Base-by-base conservation (phyloP, 2,113 vertebrate species). In the Rhombomys opimus region DNA sequence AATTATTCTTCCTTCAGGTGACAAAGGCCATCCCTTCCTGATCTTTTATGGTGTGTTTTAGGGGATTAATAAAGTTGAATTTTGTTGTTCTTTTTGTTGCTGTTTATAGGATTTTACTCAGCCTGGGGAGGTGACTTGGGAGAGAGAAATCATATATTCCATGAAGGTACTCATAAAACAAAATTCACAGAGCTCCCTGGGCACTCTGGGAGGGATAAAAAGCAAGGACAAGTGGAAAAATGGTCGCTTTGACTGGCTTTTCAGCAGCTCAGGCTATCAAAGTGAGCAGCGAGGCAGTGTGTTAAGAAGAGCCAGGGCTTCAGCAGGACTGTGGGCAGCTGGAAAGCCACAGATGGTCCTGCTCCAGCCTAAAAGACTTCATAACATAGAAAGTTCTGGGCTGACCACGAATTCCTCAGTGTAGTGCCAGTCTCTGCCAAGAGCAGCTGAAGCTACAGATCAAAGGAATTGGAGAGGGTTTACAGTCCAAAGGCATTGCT, bases 391-490 rank as follows among this genome's bases (percentile, higher is more conserved):
- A 73, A n/a, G 50, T 89, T 93, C 95, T 95, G 94, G 75, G 87
- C 7, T 76, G 22, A 63, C 57, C 70, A 76, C 89, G 87, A 94
- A 95, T 97, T 88, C 87, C 67, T 95, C 75, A 87, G 73, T 22
- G 17, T 27, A 1, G 35, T 75, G 82, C 89, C 78, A 89, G 30
- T 25, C 94, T 93, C 91, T 96, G 35, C 54, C 90, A 95, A 87
- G 85, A 97, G 75, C 94, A 94, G 75, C 77, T 76, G 20, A 88
- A 90, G 87, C 88, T 96, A 89, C 68, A 93, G 95, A 96, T 95
- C 87, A 96, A 97, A 97, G 90, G 54, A n/a, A 15, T 10, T 63
- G 57, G 7, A 46, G 87, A 35, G 7, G 20, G 59, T 52, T 11
- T 6, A 23, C 57, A 35, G 22, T 87, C 59, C 59, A 32, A 85